phyloP scores from a whole-genome alignment of 2,888 invertebrate genomes.

The Tachina grossa region DNA sequence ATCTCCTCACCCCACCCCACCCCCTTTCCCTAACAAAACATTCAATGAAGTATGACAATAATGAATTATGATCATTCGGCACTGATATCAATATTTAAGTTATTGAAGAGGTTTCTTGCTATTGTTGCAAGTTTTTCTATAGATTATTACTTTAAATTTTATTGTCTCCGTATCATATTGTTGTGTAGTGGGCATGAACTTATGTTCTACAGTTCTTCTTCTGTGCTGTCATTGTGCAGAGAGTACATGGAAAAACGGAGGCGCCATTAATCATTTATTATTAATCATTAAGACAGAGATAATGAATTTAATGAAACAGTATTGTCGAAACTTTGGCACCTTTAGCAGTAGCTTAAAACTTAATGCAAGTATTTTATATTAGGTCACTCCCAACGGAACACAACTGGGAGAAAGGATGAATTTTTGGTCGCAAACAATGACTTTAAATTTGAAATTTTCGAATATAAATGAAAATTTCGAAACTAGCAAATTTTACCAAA shows the following conservation, averaged over 20 bases:
- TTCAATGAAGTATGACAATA: slow-evolving; percentile 17
- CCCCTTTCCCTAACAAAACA: neutral
- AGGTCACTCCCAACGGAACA: too few relatives aligned
- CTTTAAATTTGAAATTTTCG: too few relatives aligned
- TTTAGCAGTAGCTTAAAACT: neutral
- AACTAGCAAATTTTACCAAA: too few relatives aligned
- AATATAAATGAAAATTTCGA: too few relatives aligned
- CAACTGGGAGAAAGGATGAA: too few relatives aligned
- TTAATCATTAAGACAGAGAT: slow-evolving; percentile 46
- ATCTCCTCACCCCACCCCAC: neutral
- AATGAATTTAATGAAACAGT: slow-evolving; percentile 30
- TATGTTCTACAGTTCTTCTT: neutral
- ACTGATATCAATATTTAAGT: slow-evolving; percentile 35
- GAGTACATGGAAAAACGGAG: slow-evolving; percentile 20
- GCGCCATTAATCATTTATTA: slow-evolving; percentile 69
- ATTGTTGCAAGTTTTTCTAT: slow-evolving; percentile 23
- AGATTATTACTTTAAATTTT: slow-evolving; percentile 36
- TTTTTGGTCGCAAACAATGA: too few relatives aligned
- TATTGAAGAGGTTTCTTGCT: slow-evolving; percentile 42
- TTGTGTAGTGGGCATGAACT: slow-evolving; percentile 11
- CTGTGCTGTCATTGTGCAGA: neutral
- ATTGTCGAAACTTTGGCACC: neutral
- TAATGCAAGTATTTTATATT: too few relatives aligned
- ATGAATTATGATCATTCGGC: slow-evolving; percentile 50
- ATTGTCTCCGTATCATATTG: neutral